A percentile compares a stretch with the other conserved stretches of the same genome.
Evolutionary conservation across 2,113 vertebrate genomes (phyloP).

Genomic region (Serinus canaria): DNA sequence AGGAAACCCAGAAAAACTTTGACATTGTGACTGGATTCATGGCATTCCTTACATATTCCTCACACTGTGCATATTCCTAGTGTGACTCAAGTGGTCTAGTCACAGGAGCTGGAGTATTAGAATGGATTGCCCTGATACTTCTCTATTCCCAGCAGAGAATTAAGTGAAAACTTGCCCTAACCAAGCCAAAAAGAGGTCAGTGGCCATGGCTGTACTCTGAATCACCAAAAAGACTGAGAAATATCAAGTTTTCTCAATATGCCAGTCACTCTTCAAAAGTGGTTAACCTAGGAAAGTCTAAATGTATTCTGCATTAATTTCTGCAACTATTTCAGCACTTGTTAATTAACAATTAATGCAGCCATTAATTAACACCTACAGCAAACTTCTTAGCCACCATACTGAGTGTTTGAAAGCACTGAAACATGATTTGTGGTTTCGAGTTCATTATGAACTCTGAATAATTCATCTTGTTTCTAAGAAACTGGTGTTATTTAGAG

Average conservation of each 20-base stretch:
- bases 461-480: constrained; percentile 62
- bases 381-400: constrained; percentile 3
- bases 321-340: constrained; percentile 13
- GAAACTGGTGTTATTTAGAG: background rate
- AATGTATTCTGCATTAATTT: constrained; percentile 4
- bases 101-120: background rate
- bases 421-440: constrained; percentile 30
- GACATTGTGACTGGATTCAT: background rate
- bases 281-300: background rate
- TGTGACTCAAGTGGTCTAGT: background rate
- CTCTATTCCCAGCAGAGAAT: background rate
- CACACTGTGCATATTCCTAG: background rate
- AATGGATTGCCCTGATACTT: background rate
- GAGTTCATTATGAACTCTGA: background rate
- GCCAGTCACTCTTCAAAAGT: background rate
- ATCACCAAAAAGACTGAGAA: background rate
- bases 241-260: background rate
- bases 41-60: background rate
- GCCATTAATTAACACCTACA: constrained; percentile 51
- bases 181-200: background rate
- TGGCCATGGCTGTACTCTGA: background rate
- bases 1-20: background rate
- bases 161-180: background rate
- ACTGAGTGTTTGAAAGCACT: constrained; percentile 12
- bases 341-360: constrained; percentile 58